Evolutionary conservation across 2,888 invertebrate genomes (phyloP).

Genomic region (Nysson spinosus): DNA sequence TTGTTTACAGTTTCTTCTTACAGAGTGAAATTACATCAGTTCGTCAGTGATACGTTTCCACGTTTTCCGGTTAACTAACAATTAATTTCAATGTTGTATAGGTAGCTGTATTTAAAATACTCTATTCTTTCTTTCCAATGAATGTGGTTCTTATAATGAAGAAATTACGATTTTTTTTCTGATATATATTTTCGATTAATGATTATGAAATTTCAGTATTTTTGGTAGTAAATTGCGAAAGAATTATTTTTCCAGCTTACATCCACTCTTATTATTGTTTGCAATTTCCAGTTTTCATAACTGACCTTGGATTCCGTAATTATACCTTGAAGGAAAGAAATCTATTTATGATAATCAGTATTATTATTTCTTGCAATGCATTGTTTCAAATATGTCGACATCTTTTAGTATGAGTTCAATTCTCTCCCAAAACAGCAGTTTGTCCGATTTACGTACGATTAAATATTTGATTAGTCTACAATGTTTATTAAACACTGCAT

Average conservation of each 20-base stretch:
- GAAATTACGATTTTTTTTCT: slow-evolving; percentile 7
- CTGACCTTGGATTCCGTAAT: slow-evolving; percentile 21
- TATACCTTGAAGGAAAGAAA: slow-evolving; percentile 20
- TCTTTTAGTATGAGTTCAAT: no score
- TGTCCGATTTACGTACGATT: slow-evolving; percentile 38
- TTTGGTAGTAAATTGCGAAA: slow-evolving; percentile 6
- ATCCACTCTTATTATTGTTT: slow-evolving; percentile 13
- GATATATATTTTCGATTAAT: slow-evolving; percentile 2
- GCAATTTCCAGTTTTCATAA: slow-evolving; percentile 13
- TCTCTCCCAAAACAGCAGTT: slow-evolving; percentile 45
- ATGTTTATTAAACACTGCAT: slow-evolving; percentile 29
- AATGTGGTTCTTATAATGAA: slow-evolving; percentile 11
- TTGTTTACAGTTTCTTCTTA: no score
- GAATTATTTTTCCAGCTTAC: slow-evolving; percentile 8
- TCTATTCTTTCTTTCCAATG: background rate
- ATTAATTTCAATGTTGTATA: slow-evolving; percentile 21
- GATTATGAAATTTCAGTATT: slow-evolving; percentile 27
- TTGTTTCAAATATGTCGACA: slow-evolving; percentile 42
- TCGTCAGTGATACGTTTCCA: no score
- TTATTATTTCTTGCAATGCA: slow-evolving; percentile 48
- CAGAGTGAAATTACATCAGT: slow-evolving; percentile 14
- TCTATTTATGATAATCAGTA: slow-evolving; percentile 54
- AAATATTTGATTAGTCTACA: slow-evolving; percentile 36
- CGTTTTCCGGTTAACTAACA: background rate
- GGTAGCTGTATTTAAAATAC: slow-evolving; percentile 15